Evolutionary conservation across 2,797 vertebrate species (phyloP).

Genomic region (Staurois parvus): DNA sequence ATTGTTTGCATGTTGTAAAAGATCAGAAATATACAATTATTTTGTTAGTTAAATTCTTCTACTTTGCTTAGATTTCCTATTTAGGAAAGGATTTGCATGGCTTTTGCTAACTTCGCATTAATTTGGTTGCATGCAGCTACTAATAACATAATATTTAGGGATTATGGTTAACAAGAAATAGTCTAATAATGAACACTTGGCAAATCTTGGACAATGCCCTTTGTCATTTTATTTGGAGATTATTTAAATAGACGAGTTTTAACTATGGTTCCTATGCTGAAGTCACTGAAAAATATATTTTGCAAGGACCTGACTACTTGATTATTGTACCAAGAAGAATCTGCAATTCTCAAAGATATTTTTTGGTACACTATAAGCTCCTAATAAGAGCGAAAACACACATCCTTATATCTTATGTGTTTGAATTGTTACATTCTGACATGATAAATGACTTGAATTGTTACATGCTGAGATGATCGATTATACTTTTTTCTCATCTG

Average conservation of each 20-base stretch:
- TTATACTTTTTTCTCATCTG: neutral
- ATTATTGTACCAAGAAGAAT: neutral
- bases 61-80: slow-evolving; percentile 8
- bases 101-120: slow-evolving; percentile 25
- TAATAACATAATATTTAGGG: slow-evolving; percentile 23
- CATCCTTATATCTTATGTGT: too few relatives aligned
- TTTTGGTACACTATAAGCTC: too few relatives aligned
- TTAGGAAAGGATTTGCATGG: slow-evolving; percentile 38
- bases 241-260: neutral
- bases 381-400: too few relatives aligned
- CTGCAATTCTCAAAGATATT: too few relatives aligned
- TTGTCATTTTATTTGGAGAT: neutral
- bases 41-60: slow-evolving; percentile 9
- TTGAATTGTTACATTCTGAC: too few relatives aligned
- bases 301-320: neutral
- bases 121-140: slow-evolving; percentile 22
- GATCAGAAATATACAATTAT: neutral
- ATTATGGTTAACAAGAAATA: slow-evolving; percentile 14
- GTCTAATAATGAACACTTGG: neutral
- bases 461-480: too few relatives aligned
- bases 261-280: neutral
- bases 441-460: too few relatives aligned
- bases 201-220: neutral
- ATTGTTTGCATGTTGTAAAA: neutral
- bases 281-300: neutral